phyloP scores from a whole-genome alignment of 2,888 invertebrate species.

The Amorpha juglandis region DNA sequence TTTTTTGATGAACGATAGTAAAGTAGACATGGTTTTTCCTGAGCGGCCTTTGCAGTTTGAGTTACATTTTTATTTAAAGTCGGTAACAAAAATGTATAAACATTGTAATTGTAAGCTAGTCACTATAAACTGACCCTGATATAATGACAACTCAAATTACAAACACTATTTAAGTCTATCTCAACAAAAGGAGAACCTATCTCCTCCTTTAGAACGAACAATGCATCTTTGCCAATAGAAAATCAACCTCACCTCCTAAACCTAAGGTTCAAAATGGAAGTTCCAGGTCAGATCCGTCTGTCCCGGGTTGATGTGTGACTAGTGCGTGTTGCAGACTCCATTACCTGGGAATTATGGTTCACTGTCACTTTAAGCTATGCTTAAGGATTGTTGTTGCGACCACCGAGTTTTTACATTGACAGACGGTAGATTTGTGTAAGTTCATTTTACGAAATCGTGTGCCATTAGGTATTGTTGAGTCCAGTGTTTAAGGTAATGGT shows the following conservation, averaged over 20 bases:
- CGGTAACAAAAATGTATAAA: not conserved
- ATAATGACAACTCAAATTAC: conserved; percentile 22
- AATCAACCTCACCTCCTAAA: conserved; percentile 27
- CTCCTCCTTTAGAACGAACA: conserved; percentile 26
- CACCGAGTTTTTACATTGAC: conserved; percentile 44
- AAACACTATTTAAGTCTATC: conserved; percentile 21
- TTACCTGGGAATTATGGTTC: conserved; percentile 71
- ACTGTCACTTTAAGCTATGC: conserved; percentile 64
- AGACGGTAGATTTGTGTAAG: conserved; percentile 20
- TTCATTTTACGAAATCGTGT: conserved; percentile 18
- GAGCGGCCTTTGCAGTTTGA: too few species aligned
- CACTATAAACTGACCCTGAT: not conserved
- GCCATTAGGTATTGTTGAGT: not conserved
- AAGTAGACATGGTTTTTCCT: too few species aligned
- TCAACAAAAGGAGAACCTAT: conserved; percentile 25
- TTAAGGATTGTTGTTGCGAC: conserved; percentile 57
- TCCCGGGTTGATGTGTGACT: conserved; percentile 70
- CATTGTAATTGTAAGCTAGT: not conserved
- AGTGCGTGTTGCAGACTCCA: conserved; percentile 76
- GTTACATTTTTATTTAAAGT: too few species aligned
- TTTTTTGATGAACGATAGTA: too few species aligned
- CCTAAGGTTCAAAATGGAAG: conserved; percentile 43
- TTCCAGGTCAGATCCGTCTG: conserved; percentile 50
- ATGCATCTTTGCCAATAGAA: not conserved
- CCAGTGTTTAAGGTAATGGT: too few species aligned